These are phyloP conservation scores for Aptenodytes forsteri DNA, from an alignment of 2,113 vertebrate species.

Conservation along the genomic window DNA sequence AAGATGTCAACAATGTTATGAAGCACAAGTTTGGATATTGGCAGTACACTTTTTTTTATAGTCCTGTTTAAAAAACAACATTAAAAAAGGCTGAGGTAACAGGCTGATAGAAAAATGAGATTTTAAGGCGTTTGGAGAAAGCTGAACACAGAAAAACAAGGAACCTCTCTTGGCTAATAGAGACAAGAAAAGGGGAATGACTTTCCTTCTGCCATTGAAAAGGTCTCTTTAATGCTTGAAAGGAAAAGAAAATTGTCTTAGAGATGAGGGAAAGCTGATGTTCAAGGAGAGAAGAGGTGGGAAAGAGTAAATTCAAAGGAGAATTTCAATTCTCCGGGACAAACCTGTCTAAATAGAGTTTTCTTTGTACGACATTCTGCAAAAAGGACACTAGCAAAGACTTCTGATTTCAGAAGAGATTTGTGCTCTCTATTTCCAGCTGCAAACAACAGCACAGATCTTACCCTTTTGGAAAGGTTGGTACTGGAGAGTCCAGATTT, in stretches of 20 bases:
- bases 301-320: neutral
- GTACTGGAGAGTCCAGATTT: neutral
- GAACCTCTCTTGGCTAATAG: neutral
- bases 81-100: neutral
- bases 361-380: neutral
- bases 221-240: neutral
- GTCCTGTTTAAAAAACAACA: neutral
- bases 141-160: neutral
- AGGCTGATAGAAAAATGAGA: neutral
- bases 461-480: neutral
- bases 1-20: neutral
- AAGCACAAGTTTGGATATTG: neutral
- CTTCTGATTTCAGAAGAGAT: neutral
- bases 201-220: neutral
- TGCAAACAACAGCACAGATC: neutral
- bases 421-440: neutral
- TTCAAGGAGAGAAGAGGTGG: neutral
- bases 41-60: neutral
- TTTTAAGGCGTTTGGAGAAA: neutral
- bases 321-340: neutral
- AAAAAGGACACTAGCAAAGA: neutral
- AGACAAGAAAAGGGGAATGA: neutral
- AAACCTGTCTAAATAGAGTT: neutral
- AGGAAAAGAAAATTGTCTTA: neutral
- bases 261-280: neutral